Conservation (phyloP, 2,888 invertebrate genomes). For the Campopleginae sp. region DNA sequence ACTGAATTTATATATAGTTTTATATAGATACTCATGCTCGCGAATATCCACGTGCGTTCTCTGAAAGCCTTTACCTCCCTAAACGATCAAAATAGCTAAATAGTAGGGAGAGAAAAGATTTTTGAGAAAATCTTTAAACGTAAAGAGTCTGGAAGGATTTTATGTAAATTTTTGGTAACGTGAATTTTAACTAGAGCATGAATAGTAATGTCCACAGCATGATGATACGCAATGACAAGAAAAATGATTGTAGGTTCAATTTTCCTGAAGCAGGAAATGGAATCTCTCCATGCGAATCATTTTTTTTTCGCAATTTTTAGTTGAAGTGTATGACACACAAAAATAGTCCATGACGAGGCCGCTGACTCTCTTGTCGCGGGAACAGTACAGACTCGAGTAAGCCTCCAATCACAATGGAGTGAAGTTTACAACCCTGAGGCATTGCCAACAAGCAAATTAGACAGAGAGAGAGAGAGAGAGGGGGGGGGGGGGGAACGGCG, state of each 20-base stretch:
- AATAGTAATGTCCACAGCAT: background rate
- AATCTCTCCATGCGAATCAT: background rate
- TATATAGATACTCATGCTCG: background rate
- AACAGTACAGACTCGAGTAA: slow-evolving; percentile 66
- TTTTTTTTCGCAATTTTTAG: background rate
- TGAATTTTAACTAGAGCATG: background rate
- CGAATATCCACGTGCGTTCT: slow-evolving; percentile 8
- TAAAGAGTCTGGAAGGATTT: background rate
- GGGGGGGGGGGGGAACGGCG: slow-evolving; percentile 18
- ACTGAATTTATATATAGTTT: slow-evolving; percentile 27
- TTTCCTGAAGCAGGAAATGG: background rate
- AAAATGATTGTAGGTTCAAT: background rate
- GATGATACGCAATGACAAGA: too few species aligned
- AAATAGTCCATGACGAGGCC: slow-evolving; percentile 57
- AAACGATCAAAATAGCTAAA: background rate
- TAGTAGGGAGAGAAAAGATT: background rate
- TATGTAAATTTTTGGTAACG: background rate
- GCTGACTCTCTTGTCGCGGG: slow-evolving; percentile 69
- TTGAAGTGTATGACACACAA: slow-evolving; percentile 16
- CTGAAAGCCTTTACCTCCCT: background rate
- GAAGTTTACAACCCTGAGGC: slow-evolving; percentile 70
- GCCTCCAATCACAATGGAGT: slow-evolving; percentile 72
- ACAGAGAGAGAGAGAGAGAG: slow-evolving; percentile 28
- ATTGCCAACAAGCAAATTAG: slow-evolving; percentile 43
- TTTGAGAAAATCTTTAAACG: background rate